Evolutionary conservation across 2,888 invertebrate species (phyloP).

Genomic region (Rhingia rostrata): DNA sequence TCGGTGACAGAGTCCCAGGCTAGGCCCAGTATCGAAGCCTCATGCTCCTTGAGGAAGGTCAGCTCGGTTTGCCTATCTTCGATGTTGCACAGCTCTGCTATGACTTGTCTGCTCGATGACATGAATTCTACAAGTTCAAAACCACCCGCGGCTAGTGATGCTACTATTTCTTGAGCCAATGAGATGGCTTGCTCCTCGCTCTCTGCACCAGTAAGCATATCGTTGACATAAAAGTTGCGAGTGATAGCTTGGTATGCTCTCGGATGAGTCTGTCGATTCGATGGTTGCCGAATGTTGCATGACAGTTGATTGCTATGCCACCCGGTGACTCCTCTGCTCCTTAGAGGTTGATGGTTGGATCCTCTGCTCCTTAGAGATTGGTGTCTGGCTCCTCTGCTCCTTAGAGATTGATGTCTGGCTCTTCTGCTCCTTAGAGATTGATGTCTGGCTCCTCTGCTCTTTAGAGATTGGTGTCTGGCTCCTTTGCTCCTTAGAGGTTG

Average conservation of each 20-base stretch:
- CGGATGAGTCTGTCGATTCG: not conserved
- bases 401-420: too few species aligned
- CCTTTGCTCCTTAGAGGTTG: too few species aligned
- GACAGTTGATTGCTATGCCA: not conserved
- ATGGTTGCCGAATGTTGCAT: constrained; percentile 5
- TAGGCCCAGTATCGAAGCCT: constrained; percentile 1
- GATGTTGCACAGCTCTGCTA: not conserved
- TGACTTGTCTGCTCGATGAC: constrained; percentile 6
- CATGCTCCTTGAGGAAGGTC: not conserved
- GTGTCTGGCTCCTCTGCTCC: too few species aligned
- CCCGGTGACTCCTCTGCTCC: too few species aligned
- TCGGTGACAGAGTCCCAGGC: constrained; percentile 8
- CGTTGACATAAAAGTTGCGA: constrained; percentile 21
- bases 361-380: too few species aligned
- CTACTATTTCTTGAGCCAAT: not conserved
- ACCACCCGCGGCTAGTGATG: constrained; percentile 5
- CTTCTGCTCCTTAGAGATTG: too few species aligned
- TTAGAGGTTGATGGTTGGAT: too few species aligned
- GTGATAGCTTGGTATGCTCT: too few species aligned
- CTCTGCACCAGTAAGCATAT: constrained; percentile 23
- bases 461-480: too few species aligned
- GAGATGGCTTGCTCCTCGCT: not conserved
- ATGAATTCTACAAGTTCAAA: constrained; percentile 17
- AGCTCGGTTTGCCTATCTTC: not conserved
- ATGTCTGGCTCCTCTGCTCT: too few species aligned